Base-by-base conservation (phyloP, 1,140 invertebrate species). In the Brachionus paranguensis region DNA sequence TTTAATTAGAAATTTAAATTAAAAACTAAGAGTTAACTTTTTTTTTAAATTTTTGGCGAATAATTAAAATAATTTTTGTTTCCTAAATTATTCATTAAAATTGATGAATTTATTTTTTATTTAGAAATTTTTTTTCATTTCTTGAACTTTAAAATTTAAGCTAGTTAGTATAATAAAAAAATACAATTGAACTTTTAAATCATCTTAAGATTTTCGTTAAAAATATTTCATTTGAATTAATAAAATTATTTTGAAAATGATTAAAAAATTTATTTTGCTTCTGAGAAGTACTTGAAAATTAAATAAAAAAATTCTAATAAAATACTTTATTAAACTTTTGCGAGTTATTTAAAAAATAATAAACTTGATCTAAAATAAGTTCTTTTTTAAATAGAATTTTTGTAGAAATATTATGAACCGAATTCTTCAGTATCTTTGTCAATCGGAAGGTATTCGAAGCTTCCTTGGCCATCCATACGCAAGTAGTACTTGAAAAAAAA, bases 401-500 rank as follows among this genome's bases (percentile, higher is more conserved):
- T 10, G 14, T 91, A 88, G 70, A 92, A 92, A 11, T 92, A 85
- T 65, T 86, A 97, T 85, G 96, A 98, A 50, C 96, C 96, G 89
- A 97, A 97, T 89, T 97, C 94, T 88, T 94, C 92, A 4, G 95
- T 96, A 47, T 94, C 93, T 78, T 92, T 90, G 87, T 96, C 93
- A 85, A 98, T 98, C 76, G 91, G 90, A 83, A 93, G 93, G 88
- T 96, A 98, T 85, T 94, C 93, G 87, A 94, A 97, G 14, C 91
- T 90, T 83, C 96, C 96, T 86, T 95, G 91, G 1, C 96, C 96
- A 91, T 98, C 96, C 93, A 98, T 96, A 88, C 96, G 94, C 64
- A 98, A 91, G 88, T 94, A 96, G 89, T 94, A 96, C 92, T 92
- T 88, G 72, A 90, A 91, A 86, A 76, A 83, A 84, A 37, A 37